Base-by-base conservation (phyloP, 2,113 vertebrate genomes). In the Fukomys damarensis region DNA sequence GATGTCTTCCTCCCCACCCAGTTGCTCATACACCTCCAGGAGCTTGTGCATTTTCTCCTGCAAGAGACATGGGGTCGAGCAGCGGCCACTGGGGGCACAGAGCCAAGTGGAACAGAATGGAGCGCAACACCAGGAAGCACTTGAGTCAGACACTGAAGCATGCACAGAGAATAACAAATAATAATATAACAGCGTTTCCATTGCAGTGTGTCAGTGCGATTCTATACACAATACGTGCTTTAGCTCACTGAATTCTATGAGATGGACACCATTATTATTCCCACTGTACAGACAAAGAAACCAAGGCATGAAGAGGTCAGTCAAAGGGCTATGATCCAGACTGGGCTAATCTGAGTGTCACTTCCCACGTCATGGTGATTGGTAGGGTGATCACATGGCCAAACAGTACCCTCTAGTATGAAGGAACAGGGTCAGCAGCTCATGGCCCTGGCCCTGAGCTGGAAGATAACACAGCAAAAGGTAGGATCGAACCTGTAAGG, bases 21-120 rank as follows among this genome's bases (percentile, higher is more conserved):
- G 99, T 38, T 99, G 98, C 96, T 99, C 99, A 0, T 99, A 99
- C 49, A 99, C 99, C 98, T 99, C 99, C 98, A 99, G 98, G 83
- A 99, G 99, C 93, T 99, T 99, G 97, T 99, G 98, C 99, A 99
- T 99, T 97, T 99, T 99, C 98, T 99, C 99, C 99, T 99, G 93
- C 35, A 97, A 95, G 68, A 93, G 82, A 96, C 0, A 84, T 4
- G 24, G 49, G 30, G 43, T 13, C 28, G 82, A 94, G 35, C 13
- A 28, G 65, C 8, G 9, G 58, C 28, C 66, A 7, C 86, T 43
- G 59, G 28, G 22, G 12, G 66, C 81, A 61, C 32, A 58, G n/a
- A 46, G 59, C 59, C 1, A 7, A 49, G 13, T 0, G 0, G 49
- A 32, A 10, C 0, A 9, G 38, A 19, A 9, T 38, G 11, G 59